A percentile compares a stretch with the other conserved stretches of the same genome.
Evolutionary conservation across 2,113 vertebrate species (phyloP).

Genomic region (Capricornis sumatraensis): DNA sequence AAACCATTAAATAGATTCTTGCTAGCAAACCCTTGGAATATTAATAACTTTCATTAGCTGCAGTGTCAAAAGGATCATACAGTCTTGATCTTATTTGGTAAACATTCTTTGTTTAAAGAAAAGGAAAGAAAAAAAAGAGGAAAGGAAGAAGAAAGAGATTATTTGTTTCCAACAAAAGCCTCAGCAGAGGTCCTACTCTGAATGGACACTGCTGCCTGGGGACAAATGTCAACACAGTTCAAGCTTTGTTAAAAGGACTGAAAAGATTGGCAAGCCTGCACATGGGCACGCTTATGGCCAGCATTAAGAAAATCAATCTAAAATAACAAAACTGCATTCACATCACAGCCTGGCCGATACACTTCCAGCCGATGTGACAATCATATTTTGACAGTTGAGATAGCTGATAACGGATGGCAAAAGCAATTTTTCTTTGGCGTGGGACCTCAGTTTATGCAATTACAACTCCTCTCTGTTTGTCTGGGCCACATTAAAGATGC

Average conservation of each 20-base stretch:
- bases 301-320: constrained; percentile 70
- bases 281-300: constrained; percentile 28
- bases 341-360: constrained; percentile 35
- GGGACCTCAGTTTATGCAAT: constrained; percentile 40
- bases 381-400: constrained; percentile 70
- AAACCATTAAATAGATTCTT: constrained; percentile 56
- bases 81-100: constrained; percentile 59
- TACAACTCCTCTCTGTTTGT: constrained; percentile 48
- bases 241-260: constrained; percentile 63
- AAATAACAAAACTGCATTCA: constrained; percentile 43
- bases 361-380: constrained; percentile 64
- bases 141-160: constrained; percentile 30
- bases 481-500: constrained; percentile 39
- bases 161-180: constrained; percentile 63
- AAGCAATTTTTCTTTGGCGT: constrained; percentile 46
- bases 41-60: constrained; percentile 61
- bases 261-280: neutral
- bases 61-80: constrained; percentile 50
- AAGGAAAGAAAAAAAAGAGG: neutral
- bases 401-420: constrained; percentile 60
- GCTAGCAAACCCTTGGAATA: constrained; percentile 51
- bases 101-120: constrained; percentile 40
- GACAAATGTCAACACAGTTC: constrained; percentile 66
- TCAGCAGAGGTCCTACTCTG: constrained; percentile 41
- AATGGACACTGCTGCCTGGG: constrained; percentile 53